Conservation (phyloP, 2,113 vertebrate genomes). For the Macaca nemestrina region DNA sequence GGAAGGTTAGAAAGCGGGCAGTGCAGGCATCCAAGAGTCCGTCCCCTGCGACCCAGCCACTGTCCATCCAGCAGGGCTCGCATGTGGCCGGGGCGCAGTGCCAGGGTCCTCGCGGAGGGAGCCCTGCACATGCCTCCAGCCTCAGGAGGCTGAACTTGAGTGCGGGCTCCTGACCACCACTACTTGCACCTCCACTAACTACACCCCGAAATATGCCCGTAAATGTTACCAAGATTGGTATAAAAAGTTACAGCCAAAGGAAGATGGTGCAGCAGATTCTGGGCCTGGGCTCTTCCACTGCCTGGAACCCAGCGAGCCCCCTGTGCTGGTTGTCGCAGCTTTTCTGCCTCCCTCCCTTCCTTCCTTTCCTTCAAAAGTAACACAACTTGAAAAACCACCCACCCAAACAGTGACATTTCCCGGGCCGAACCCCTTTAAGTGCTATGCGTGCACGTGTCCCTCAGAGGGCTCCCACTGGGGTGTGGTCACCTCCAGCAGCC, state of each 20-base stretch:
- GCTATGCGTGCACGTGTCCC: rapidly evolving
- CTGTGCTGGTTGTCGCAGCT: rapidly evolving
- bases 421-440: rapidly evolving
- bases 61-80: not conserved
- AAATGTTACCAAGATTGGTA: too few species aligned
- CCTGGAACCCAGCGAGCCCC: not conserved
- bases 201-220: not conserved
- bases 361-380: not conserved
- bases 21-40: not conserved
- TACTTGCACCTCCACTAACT: not conserved
- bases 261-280: rapidly evolving
- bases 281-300: not conserved
- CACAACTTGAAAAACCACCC: not conserved
- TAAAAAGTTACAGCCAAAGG: not conserved
- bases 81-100: not conserved
- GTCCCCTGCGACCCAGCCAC: not conserved
- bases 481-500: too few species aligned
- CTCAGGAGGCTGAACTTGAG: not conserved
- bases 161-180: not conserved
- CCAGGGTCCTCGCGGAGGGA: not conserved
- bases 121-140: not conserved
- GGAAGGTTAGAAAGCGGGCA: not conserved
- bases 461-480: not conserved
- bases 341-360: not conserved
- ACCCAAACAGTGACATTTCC: rapidly evolving